Conservation (phyloP, 2,797 vertebrate genomes). For the Melanotaenia boesemani region DNA sequence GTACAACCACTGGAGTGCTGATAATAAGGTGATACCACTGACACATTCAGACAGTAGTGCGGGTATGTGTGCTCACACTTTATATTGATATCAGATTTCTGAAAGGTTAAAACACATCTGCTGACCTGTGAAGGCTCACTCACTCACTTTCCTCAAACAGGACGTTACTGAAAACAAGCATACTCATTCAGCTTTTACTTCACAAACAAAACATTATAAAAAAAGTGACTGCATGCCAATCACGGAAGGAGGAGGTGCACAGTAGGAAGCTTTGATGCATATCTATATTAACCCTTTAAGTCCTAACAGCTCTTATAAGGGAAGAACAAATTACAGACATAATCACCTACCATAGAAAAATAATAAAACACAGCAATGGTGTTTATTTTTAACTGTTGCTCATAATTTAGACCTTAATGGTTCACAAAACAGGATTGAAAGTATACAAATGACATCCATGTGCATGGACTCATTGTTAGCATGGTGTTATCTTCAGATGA, state of each 20-base stretch:
- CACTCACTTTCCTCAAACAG: conserved; percentile 9
- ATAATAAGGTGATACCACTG: conserved; percentile 62
- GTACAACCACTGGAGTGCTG: conserved; percentile 48
- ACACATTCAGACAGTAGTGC: conserved; percentile 17
- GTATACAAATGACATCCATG: too few species aligned
- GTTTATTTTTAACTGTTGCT: too few species aligned
- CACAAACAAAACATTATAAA: conserved; percentile 39
- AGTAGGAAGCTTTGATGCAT: neutral
- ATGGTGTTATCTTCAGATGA: too few species aligned
- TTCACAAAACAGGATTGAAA: too few species aligned
- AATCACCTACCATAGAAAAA: too few species aligned
- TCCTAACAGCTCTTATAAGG: neutral
- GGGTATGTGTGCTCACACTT: conserved; percentile 7
- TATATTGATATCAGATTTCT: conserved; percentile 14
- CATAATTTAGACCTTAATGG: too few species aligned
- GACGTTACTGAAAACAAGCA: conserved; percentile 40
- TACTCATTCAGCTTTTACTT: conserved; percentile 9
- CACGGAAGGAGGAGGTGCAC: neutral
- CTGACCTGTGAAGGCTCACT: conserved; percentile 5
- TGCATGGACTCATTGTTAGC: too few species aligned
- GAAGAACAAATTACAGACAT: neutral
- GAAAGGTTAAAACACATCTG: conserved; percentile 11
- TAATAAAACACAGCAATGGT: too few species aligned
- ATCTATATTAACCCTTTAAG: neutral
- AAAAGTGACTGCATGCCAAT: neutral